Base-by-base conservation (phyloP, 2,113 vertebrate genomes). In the Aleadryas rufinucha region DNA sequence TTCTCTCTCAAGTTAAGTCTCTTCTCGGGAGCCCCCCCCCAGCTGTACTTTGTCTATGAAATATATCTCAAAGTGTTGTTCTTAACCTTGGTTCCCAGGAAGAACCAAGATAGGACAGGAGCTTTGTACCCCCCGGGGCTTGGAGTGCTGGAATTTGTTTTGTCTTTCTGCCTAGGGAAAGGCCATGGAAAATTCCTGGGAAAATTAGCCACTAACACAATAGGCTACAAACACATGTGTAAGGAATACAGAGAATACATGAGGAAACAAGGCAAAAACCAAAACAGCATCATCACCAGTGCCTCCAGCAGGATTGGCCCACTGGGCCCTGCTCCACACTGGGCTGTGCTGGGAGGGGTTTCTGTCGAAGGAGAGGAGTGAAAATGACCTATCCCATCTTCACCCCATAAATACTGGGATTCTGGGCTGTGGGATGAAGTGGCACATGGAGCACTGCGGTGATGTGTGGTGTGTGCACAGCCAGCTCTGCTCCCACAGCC, bases 301-400 rank as follows among this genome's bases (percentile, higher is more conserved):
- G 26, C 27, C 77, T 41, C 9, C 85, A 66, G 63, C 45, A 5
- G 6, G 63, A 60, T 4, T 33, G 78, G 78, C 60, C 23, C 0
- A 1, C 21, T 7, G 45, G 85, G 47, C 39, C 65, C 56, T 79
- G 41, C 74, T 44, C n/a, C 0, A 0, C 23, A 3, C 52, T 3
- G 13, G 72, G 35, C 47, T 21, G 7, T 44, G 89, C 47, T 49
- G 69, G 77, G 64, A 59, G 50, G 21, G 83, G 78, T 23, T 80
- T 16, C 79, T 90, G 88, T 27, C 59, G 23, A 21, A 77, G 45
- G 65, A 17, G 13, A 71, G 39, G 33, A 60, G 56, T 47, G 18
- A 17, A n/a, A 75, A 87, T 82, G 50, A 68, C 61, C 76, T 39
- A 37, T 33, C 56, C 49, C 77, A 39, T 41, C 69, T 45, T 65